Percentiles rank a stretch among this genome's conserved stretches.
phyloP scores from a whole-genome alignment of 53 echinoderm and acorn worm genomes.

The Holothuria leucospilota region DNA sequence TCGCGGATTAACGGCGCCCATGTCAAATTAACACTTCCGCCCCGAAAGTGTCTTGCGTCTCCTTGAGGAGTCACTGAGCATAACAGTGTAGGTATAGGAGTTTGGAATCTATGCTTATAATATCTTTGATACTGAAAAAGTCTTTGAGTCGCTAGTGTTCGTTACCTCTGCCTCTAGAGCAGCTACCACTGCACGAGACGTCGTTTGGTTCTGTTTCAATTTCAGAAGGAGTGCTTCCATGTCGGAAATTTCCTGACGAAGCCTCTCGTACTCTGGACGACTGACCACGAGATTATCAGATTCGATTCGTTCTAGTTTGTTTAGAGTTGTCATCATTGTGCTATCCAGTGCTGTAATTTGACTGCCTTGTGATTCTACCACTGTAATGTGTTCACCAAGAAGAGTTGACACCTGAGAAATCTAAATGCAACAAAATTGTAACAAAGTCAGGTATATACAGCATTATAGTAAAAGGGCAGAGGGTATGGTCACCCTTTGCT shows the following conservation, averaged over 20 bases:
- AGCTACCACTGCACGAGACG: neutral
- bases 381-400: neutral
- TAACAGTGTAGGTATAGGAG: too few relatives aligned
- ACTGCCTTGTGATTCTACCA: neutral
- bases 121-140: too few relatives aligned
- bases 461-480: too few relatives aligned
- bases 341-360: neutral
- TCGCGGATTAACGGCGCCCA: too few relatives aligned
- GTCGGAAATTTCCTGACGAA: conserved; percentile 11
- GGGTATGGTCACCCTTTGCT: too few relatives aligned
- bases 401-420: neutral
- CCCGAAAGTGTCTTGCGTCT: too few relatives aligned
- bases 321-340: neutral
- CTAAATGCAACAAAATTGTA: neutral
- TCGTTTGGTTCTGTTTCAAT: conserved; percentile 19
- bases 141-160: too few relatives aligned
- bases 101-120: too few relatives aligned
- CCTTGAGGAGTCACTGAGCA: too few relatives aligned
- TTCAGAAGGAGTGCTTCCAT: conserved; percentile 22
- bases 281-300: conserved; percentile 15
- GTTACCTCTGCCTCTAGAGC: conserved; percentile 32
- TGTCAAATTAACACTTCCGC: too few relatives aligned
- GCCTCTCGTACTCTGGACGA: conserved; percentile 22
- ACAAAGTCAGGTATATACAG: too few relatives aligned
- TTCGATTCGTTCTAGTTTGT: conserved; percentile 39